phyloP scores from a whole-genome alignment of 1,140 invertebrate genomes.

The Papilio xuthus region DNA sequence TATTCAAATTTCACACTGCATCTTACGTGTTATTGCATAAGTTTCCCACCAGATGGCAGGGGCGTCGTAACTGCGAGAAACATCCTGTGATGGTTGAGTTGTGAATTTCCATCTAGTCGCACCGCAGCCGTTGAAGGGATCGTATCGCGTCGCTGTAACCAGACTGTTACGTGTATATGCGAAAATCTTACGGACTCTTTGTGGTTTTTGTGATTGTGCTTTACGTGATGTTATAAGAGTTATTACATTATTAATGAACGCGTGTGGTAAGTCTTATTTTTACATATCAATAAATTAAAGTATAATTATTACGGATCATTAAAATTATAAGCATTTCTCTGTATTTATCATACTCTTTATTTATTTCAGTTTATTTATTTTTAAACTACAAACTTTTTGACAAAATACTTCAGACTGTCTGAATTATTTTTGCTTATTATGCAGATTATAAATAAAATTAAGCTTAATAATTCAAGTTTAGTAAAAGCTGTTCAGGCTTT shows the following conservation, averaged over 20 bases:
- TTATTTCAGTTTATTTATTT: not conserved
- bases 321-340: too few relatives aligned
- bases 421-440: too few relatives aligned
- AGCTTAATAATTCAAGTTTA: too few relatives aligned
- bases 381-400: too few relatives aligned
- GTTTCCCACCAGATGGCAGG: conserved; percentile 29
- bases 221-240: not conserved
- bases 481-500: too few relatives aligned
- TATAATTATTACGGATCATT: too few relatives aligned
- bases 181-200: not conserved
- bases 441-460: too few relatives aligned
- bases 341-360: too few relatives aligned
- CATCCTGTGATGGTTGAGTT: conserved; percentile 22
- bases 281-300: not conserved
- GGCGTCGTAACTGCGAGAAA: conserved; percentile 5
- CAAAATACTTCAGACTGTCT: too few relatives aligned
- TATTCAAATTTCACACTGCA: conserved; percentile 25
- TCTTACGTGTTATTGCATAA: conserved; percentile 23
- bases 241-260: not conserved
- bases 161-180: conserved; percentile 3
- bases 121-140: not conserved
- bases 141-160: not conserved
- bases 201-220: conserved; percentile 27
- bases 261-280: not conserved
- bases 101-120: conserved; percentile 29